Evolutionary conservation across 2,888 invertebrate species (phyloP).

Genomic region (Spodoptera exigua): DNA sequence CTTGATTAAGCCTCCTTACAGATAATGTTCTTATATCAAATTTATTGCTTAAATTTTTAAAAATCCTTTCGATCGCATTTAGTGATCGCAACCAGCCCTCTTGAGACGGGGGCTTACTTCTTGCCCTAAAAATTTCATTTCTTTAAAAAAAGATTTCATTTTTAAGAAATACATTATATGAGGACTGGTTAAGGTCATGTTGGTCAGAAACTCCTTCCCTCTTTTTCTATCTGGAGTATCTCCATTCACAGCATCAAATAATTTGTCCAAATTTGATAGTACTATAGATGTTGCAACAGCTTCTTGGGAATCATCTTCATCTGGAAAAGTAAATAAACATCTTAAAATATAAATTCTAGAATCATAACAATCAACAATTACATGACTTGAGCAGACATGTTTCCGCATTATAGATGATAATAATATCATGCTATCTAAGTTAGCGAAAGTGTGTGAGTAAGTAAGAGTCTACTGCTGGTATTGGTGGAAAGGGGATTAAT

Average conservation of each 20-base stretch:
- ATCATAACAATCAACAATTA: no score
- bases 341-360: no score
- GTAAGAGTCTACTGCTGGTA: no score
- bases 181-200: conserved; percentile 7
- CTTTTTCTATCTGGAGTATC: conserved; percentile 3
- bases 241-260: conserved; percentile 1
- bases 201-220: background rate
- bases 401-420: no score
- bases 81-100: conserved; percentile 8
- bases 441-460: no score
- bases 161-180: background rate
- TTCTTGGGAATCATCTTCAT: no score
- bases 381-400: no score
- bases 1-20: conserved; percentile 1
- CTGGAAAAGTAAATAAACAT: no score
- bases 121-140: background rate
- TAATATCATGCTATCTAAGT: no score
- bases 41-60: background rate
- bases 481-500: no score
- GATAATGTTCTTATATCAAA: background rate
- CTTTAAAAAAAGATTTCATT: background rate
- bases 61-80: background rate
- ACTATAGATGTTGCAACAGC: background rate
- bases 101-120: conserved; percentile 3
- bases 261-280: background rate